A percentile compares a stretch with the other conserved stretches of the same genome.
Evolutionary conservation across 2,888 invertebrate genomes (phyloP).

Genomic region (Cordilura impudica): DNA sequence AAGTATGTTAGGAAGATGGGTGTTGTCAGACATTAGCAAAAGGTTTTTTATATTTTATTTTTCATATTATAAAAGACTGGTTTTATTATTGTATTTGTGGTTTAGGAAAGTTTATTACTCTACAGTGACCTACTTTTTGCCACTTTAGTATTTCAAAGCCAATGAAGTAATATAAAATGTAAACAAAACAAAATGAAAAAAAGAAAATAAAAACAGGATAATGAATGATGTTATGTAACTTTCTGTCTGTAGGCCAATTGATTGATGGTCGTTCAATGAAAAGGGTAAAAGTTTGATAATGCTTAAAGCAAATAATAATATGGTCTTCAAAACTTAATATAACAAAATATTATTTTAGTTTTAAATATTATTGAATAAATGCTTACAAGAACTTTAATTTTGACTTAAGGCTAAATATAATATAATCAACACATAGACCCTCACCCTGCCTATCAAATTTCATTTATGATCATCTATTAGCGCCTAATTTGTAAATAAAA

Average conservation of each 20-base stretch:
- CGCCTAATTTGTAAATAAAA: too few species aligned
- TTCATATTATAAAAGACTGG: conserved; percentile 35
- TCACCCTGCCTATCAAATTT: too few species aligned
- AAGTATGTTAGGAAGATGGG: conserved; percentile 39
- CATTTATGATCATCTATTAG: too few species aligned
- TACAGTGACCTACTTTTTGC: conserved; percentile 54
- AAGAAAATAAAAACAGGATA: conserved; percentile 39
- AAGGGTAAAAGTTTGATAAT: too few species aligned
- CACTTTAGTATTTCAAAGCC: conserved; percentile 27
- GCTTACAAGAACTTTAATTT: too few species aligned
- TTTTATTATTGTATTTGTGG: conserved; percentile 26
- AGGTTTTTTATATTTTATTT: conserved; percentile 19
- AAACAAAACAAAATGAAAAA: conserved; percentile 21
- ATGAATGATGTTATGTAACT: conserved; percentile 42
- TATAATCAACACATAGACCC: too few species aligned
- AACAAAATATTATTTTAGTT: too few species aligned
- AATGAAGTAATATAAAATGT: conserved; percentile 19
- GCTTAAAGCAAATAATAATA: too few species aligned
- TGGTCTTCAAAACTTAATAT: too few species aligned
- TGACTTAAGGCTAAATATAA: too few species aligned
- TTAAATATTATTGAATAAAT: too few species aligned
- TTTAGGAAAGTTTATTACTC: conserved; percentile 60
- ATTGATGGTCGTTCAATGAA: neutral
- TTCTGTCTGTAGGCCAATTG: neutral
- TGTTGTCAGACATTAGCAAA: conserved; percentile 42